Evolutionary conservation across 2,113 vertebrate genomes (phyloP).

Genomic region (Onychostoma macrolepis): DNA sequence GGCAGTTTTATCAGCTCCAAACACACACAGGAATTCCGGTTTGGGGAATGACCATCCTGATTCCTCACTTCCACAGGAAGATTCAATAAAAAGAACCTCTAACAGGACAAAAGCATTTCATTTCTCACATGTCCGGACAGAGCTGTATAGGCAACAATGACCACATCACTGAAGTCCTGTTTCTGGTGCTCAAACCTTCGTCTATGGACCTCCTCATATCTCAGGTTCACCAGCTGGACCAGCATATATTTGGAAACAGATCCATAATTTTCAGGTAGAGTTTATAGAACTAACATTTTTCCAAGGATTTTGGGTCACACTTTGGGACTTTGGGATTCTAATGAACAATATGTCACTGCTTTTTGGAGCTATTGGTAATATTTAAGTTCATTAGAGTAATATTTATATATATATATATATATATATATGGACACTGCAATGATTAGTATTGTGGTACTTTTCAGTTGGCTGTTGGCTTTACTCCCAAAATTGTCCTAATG

Average conservation of each 20-base stretch:
- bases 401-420: no score
- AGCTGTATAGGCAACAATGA: conserved; percentile 8
- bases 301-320: background rate
- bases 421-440: background rate
- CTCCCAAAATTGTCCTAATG: background rate
- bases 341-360: background rate
- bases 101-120: conserved; percentile 64
- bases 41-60: conserved; percentile 83
- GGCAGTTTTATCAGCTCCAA: conserved; percentile 82
- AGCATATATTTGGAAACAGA: background rate
- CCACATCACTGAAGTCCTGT: background rate
- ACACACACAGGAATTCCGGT: conserved; percentile 90
- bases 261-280: conserved; percentile 18
- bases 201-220: conserved; percentile 7
- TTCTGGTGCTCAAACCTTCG: background rate
- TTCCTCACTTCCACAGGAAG: conserved; percentile 83
- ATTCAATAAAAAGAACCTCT: conserved; percentile 85
- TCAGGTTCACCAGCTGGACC: conserved; percentile 8
- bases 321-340: background rate
- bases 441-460: background rate
- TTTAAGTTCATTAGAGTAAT: background rate
- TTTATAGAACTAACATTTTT: background rate
- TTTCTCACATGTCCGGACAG: conserved; percentile 37
- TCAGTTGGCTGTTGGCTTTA: background rate
- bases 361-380: background rate